Base-by-base conservation (phyloP, 1,140 invertebrate species). In the Nymphalis io region DNA sequence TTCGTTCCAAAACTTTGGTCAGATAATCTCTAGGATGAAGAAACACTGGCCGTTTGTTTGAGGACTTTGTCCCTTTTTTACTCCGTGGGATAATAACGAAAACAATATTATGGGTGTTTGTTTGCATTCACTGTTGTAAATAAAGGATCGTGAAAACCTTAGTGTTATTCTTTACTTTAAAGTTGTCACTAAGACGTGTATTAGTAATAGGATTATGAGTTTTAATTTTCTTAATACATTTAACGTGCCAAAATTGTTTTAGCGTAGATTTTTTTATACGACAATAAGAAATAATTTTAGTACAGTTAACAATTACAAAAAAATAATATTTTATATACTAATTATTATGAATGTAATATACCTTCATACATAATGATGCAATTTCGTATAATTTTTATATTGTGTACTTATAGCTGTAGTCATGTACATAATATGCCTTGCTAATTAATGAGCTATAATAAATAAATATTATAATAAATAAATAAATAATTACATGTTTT, bases 121-220 rank as follows among this genome's bases (percentile, higher is more conserved):
- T 85, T 85, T 84, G 79, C 73, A 75, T 79, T 80, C 73, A 48
- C 18, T 57, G 68, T 57, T 48, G 74, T 77, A 79, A 82, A 79
- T 75, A 83, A 64, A 67, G 75, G 76, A 79, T 78, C 62, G 60
- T 60, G 62, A 55, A 51, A 51, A 66, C 71, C 67, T 73, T 57
- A 42, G 60, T 53, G 66, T 76, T 77, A 72, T 80, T 73, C 58
- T 73, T 69, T 62, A 55, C 58, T 68, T 60, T 51, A 60, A 72
- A 74, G 60, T 70, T 76, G 75, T 74, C 69, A 76, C 72, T 73
- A 74, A 72, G 74, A 73, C 57, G 73, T 73, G 74, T 78, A 70
- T 82, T 75, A 53, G 77, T 85, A 85, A 87, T 78, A 61, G 76
- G 84, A 84, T 87, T 82, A 84, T 38, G 12, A 44, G 58, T 21